These are phyloP conservation scores for Arion vulgaris DNA, from an alignment of 1,140 invertebrate species.

Conservation along the genomic window DNA sequence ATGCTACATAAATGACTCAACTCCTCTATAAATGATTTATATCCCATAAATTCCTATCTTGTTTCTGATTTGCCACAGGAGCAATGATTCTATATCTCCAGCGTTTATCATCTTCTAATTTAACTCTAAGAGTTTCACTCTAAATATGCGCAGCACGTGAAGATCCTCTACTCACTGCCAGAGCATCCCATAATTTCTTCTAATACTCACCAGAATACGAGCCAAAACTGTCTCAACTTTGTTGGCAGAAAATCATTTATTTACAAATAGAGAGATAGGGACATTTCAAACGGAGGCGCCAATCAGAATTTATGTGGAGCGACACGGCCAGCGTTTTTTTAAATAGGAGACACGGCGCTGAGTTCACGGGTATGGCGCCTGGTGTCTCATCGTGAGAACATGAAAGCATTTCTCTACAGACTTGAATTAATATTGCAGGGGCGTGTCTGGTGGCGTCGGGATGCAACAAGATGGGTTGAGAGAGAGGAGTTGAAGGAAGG, in stretches of 20 bases:
- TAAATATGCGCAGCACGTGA: too few species aligned
- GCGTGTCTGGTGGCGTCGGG: neutral
- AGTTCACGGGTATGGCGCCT: conserved; percentile 12
- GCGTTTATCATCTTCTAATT: too few species aligned
- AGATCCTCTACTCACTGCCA: too few species aligned
- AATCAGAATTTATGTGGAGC: conserved; percentile 15
- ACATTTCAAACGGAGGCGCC: conserved; percentile 4
- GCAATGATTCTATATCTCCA: too few species aligned
- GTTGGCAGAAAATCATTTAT: neutral
- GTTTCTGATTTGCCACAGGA: too few species aligned
- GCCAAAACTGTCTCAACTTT: neutral
- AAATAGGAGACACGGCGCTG: too few species aligned
- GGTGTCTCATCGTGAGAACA: neutral
- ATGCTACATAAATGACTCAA: too few species aligned
- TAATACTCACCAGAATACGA: neutral
- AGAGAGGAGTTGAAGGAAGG: too few species aligned
- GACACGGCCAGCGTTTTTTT: conserved; percentile 12
- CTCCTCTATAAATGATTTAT: too few species aligned
- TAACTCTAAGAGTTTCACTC: too few species aligned
- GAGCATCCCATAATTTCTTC: too few species aligned
- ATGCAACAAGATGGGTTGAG: neutral
- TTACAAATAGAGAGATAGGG: conserved; percentile 11
- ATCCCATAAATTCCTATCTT: too few species aligned
- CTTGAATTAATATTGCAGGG: neutral
- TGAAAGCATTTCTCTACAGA: neutral